Evolutionary conservation across 1,140 invertebrate genomes (phyloP), one percentile per base, ranked within the genome.

Genomic region (Aphelinus atriplicis): DNA sequence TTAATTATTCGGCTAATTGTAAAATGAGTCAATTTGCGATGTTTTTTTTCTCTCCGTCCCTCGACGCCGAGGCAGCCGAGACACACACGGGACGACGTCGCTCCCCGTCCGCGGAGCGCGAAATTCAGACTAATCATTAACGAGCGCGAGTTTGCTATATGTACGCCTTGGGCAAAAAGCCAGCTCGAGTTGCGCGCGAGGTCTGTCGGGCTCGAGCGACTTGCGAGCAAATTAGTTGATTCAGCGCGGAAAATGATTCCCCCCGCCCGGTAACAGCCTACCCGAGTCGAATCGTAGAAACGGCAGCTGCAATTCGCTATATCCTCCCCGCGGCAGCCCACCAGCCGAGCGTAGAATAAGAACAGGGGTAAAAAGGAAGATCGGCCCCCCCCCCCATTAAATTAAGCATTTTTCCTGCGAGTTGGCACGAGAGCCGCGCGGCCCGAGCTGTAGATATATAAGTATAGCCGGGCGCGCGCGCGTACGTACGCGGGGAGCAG

Each of bases 381-480:
- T 67, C 70, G 71, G 71, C 68, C 67, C 76, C 74, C 68, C 67
- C 76, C 74, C 77, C 79, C 79, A 80, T 81, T 81, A 80, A 81
- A 80, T 80, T 80, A 78, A 77, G 66, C 50, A 74, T 79, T 81
- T 80, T 79, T 79, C 65, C 68, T 78, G 68, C 76, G 72, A 70
- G 79, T 61, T 81, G 75, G 78, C 85, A 78, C 83, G 86, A 87
- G 26, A 26, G 26, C 26, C 48, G 48, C 63, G 58, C n/a, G 26
- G 7, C 7, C 4, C 1, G 42, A 43, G 3, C 6, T 42, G 57
- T 42, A 58, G 6, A n/a, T 60, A 60, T 60, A 60, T 43, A 60
- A 1, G 26, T 43, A 60, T 43, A 60, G 2, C n/a, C 2, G 3
- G 42, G 6, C 26, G 42, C 26, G 48, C 26, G 26, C 26, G 26